These are phyloP conservation scores for Chymomyza caudatula DNA, from an alignment of 2,888 invertebrate genomes.

Conservation along the genomic window DNA sequence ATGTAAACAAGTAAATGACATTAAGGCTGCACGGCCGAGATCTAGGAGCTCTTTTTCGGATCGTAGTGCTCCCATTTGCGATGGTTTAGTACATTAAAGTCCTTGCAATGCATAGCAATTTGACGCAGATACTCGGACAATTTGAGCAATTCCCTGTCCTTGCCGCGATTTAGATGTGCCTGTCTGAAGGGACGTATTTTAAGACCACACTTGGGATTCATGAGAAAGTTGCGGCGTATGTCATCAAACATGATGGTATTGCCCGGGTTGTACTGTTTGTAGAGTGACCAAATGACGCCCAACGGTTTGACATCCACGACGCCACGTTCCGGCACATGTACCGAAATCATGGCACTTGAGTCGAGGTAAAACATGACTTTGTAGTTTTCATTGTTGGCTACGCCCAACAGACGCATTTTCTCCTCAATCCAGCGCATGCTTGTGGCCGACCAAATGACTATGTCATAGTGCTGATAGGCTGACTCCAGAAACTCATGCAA, in stretches of 20 bases:
- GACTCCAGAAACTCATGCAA: constrained; percentile 94
- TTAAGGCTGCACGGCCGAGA: not conserved
- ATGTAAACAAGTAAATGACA: not conserved
- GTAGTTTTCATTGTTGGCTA: constrained; percentile 88
- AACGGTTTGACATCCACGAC: constrained; percentile 96
- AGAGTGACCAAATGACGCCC: constrained; percentile 98
- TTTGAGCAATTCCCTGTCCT: constrained; percentile 89
- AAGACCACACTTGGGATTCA: constrained; percentile 97
- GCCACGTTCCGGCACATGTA: constrained; percentile 93
- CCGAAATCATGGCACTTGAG: constrained; percentile 95
- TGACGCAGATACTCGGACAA: constrained; percentile 89
- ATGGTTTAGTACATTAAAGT: constrained; percentile 92
- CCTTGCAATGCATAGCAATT: constrained; percentile 88
- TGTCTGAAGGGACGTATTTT: constrained; percentile 94
- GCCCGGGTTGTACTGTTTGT: constrained; percentile 89
- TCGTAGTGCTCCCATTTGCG: constrained; percentile 92
- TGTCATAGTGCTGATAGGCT: constrained; percentile 94
- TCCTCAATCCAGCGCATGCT: constrained; percentile 99
- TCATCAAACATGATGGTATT: constrained; percentile 99
- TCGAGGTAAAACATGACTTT: constrained; percentile 96
- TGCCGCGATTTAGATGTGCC: constrained; percentile 91
- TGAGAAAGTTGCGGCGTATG: constrained; percentile 94
- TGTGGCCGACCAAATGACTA: constrained; percentile 99
- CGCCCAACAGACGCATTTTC: constrained; percentile 95
- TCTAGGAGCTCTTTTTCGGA: constrained; percentile 60